These are phyloP conservation scores for Centruroides sculpturatus DNA, from an alignment of 1,140 invertebrate genomes.

Conservation along the genomic window DNA sequence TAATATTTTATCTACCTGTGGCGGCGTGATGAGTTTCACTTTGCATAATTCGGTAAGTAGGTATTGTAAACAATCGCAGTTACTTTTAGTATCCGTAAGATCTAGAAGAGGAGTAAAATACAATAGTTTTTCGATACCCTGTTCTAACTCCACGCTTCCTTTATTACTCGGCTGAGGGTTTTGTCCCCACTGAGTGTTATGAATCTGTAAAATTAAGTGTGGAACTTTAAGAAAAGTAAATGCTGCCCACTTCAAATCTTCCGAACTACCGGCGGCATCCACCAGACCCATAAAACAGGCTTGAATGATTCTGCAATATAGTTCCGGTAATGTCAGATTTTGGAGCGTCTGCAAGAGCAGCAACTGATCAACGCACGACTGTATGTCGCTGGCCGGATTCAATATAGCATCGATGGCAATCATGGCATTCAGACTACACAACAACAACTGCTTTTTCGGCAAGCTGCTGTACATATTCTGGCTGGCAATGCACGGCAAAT, in stretches of 20 bases:
- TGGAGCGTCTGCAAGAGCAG: constrained; percentile 58
- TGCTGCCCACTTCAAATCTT: constrained; percentile 80
- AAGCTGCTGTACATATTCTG: neutral
- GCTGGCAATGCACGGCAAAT: neutral
- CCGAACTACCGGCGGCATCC: constrained; percentile 43
- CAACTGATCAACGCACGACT: constrained; percentile 60
- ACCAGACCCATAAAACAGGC: constrained; percentile 76
- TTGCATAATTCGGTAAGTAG: constrained; percentile 64
- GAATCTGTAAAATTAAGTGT: constrained; percentile 25
- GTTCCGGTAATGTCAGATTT: constrained; percentile 24
- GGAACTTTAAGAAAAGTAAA: constrained; percentile 79
- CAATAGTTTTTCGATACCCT: constrained; percentile 64
- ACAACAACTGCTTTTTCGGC: too few relatives aligned
- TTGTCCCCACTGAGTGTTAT: constrained; percentile 18
- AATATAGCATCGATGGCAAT: constrained; percentile 43
- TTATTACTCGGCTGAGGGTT: neutral
- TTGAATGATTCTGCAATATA: constrained; percentile 78
- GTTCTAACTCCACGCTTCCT: constrained; percentile 1
- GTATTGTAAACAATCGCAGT: constrained; percentile 70
- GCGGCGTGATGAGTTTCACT: constrained; percentile 60
- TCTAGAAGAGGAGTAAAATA: constrained; percentile 69
- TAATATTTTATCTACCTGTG: constrained; percentile 52
- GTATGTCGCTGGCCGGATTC: constrained; percentile 63
- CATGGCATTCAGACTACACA: constrained; percentile 12
- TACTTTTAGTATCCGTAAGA: constrained; percentile 71